A percentile compares a stretch with the other conserved stretches of the same genome.
Evolutionary conservation across 2,113 vertebrate genomes (phyloP).

Genomic region (Cyanoliseus patagonus): DNA sequence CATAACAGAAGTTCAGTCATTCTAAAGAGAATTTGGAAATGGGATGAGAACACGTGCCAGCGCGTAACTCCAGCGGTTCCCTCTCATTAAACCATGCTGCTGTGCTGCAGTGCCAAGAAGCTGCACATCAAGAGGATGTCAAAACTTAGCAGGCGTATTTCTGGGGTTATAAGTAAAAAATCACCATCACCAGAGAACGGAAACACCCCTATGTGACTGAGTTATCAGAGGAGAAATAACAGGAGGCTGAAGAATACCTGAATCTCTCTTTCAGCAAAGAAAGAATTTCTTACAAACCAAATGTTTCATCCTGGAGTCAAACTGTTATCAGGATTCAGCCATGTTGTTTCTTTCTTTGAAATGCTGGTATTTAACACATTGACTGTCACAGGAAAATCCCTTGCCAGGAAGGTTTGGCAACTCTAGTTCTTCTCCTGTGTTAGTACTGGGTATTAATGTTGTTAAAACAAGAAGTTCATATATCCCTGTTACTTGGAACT

Average conservation of each 20-base stretch:
- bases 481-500: not conserved
- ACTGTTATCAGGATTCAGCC: not conserved
- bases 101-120: not conserved
- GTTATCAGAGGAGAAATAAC: not conserved
- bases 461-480: not conserved
- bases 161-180: not conserved
- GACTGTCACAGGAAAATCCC: not conserved
- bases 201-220: not conserved
- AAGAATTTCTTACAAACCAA: not conserved
- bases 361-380: not conserved
- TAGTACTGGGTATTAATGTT: not conserved
- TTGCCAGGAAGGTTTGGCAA: not conserved
- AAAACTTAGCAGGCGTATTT: not conserved
- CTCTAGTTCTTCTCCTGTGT: not conserved
- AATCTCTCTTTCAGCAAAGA: not conserved
- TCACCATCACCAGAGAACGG: not conserved
- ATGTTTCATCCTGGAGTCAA: not conserved
- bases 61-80: not conserved
- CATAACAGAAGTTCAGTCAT: not conserved
- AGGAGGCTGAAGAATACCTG: not conserved
- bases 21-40: constrained; percentile 1
- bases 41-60: not conserved
- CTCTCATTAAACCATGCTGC: not conserved
- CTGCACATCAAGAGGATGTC: not conserved
- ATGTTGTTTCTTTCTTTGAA: not conserved